Evolutionary conservation across 2,888 invertebrate genomes (phyloP).

Genomic region (Scaptomyza caliginosa): DNA sequence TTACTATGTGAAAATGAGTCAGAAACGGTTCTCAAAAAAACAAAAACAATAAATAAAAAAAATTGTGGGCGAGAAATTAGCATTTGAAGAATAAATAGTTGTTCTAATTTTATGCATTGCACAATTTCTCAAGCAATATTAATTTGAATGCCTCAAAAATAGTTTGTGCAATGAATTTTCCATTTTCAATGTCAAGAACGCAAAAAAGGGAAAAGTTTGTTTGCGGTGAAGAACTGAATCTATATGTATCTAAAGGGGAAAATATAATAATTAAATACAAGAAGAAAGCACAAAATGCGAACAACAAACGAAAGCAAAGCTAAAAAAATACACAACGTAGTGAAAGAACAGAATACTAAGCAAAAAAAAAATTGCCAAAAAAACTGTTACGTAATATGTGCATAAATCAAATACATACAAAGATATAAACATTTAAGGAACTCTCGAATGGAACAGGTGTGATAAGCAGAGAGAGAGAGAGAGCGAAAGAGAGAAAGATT

Average conservation of each 20-base stretch:
- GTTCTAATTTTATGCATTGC: slow-evolving; percentile 37
- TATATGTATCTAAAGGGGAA: slow-evolving; percentile 8
- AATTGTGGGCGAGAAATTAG: slow-evolving; percentile 54
- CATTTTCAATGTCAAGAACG: slow-evolving; percentile 61
- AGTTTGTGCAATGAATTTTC: slow-evolving; percentile 9
- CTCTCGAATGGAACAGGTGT: slow-evolving; percentile 3
- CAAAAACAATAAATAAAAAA: slow-evolving; percentile 6
- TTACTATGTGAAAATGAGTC: slow-evolving; percentile 29
- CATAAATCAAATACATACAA: slow-evolving; percentile 1
- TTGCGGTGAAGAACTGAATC: slow-evolving; percentile 31
- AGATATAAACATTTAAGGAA: slow-evolving; percentile 4
- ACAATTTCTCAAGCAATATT: slow-evolving; percentile 40
- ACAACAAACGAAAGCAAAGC: slow-evolving; percentile 36
- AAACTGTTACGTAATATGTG: slow-evolving; percentile 58
- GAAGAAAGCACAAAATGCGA: slow-evolving; percentile 17
- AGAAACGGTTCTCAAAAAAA: slow-evolving; percentile 10
- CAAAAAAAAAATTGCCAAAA: slow-evolving; percentile 40
- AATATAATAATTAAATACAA: slow-evolving; percentile 37
- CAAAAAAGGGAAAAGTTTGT: slow-evolving; percentile 51
- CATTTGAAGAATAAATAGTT: slow-evolving; percentile 19
- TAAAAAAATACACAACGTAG: slow-evolving; percentile 32
- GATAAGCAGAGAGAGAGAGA: slow-evolving; percentile 3
- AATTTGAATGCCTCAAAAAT: no score
- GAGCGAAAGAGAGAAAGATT: neutral
- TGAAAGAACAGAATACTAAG: slow-evolving; percentile 36